Conservation (phyloP, 2,797 vertebrate genomes). For the Capromys pilorides region DNA sequence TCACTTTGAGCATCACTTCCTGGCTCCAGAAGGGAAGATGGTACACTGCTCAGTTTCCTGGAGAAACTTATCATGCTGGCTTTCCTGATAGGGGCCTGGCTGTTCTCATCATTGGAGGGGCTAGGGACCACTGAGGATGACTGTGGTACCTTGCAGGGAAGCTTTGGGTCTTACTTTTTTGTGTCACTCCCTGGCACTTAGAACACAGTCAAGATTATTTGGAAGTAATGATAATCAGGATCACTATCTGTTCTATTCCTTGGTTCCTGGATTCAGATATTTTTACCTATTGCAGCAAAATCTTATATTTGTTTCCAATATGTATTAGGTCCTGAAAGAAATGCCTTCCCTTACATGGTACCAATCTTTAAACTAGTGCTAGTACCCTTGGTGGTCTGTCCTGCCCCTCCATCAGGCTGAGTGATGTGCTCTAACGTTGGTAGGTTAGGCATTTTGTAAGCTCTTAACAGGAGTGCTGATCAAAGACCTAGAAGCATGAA, state of each 20-base stretch:
- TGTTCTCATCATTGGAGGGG: no score
- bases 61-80: no score
- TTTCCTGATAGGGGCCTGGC: no score
- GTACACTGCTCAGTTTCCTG: no score
- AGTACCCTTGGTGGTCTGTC: neutral
- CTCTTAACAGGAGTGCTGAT: neutral
- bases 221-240: neutral
- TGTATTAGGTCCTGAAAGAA: neutral
- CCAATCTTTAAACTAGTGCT: neutral
- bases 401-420: neutral
- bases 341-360: neutral
- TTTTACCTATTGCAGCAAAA: neutral
- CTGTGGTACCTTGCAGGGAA: no score
- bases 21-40: no score
- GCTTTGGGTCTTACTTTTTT: no score
- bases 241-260: constrained; percentile 27
- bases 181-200: no score
- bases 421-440: neutral
- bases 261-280: neutral
- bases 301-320: neutral
- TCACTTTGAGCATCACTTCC: no score
- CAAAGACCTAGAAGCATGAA: neutral
- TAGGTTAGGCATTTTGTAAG: neutral
- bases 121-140: no score
- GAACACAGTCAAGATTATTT: neutral